A percentile compares a stretch with the other conserved stretches of the same genome.
These are phyloP conservation scores for Dendrolimus pini DNA, from an alignment of 2,888 invertebrate species.

Conservation along the genomic window DNA sequence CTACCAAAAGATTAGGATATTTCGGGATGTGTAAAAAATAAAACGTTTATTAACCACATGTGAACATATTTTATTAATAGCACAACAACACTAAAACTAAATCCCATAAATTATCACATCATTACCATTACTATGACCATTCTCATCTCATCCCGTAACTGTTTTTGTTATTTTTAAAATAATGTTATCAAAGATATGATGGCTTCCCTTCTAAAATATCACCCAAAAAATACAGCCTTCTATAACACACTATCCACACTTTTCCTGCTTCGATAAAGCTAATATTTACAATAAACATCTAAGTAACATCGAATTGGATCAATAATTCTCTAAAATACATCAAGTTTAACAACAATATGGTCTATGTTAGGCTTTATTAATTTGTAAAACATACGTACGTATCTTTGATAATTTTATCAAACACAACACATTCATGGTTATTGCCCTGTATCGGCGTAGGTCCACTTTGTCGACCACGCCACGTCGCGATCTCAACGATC, in stretches of 20 bases:
- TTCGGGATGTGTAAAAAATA: constrained; percentile 5
- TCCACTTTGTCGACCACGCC: not conserved
- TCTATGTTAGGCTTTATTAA: constrained; percentile 58
- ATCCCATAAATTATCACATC: constrained; percentile 64
- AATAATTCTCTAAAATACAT: constrained; percentile 75
- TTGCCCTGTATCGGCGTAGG: constrained; percentile 34
- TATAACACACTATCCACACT: constrained; percentile 62
- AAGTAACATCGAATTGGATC: constrained; percentile 74
- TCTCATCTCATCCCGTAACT: constrained; percentile 15
- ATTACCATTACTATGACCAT: constrained; percentile 44
- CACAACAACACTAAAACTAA: constrained; percentile 75
- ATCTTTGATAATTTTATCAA: constrained; percentile 31
- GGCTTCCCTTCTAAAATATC: constrained; percentile 65
- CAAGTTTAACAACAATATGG: constrained; percentile 68
- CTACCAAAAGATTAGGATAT: too few species aligned
- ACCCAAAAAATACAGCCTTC: constrained; percentile 75
- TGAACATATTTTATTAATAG: constrained; percentile 74
- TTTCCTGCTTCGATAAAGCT: constrained; percentile 48
- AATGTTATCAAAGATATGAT: constrained; percentile 68
- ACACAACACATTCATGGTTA: constrained; percentile 22
- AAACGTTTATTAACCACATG: constrained; percentile 51
- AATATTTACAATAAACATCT: constrained; percentile 75
- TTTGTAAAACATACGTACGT: constrained; percentile 53
- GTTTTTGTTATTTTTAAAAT: constrained; percentile 33
- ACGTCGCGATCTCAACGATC: not conserved